These are phyloP conservation scores for Peromyscus californicus DNA, from an alignment of 2,113 vertebrate species.

Conservation along the genomic window DNA sequence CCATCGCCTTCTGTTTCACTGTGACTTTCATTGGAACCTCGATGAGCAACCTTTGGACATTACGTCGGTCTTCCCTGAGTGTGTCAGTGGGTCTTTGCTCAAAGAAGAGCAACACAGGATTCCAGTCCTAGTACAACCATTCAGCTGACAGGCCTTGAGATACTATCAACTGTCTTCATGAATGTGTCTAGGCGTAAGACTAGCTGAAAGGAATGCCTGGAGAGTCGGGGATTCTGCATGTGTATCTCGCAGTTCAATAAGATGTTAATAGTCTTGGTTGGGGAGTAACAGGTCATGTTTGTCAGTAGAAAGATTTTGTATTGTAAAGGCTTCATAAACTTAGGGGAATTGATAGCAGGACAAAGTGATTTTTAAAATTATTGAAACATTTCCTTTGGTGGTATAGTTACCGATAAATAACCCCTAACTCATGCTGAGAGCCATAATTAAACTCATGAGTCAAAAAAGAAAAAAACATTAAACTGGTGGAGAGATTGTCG, in stretches of 20 bases:
- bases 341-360: background rate
- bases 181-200: background rate
- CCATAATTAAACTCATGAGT: background rate
- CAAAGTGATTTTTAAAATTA: constrained; percentile 15
- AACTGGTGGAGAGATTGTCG: background rate
- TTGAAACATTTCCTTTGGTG: background rate
- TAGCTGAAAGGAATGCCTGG: background rate
- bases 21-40: background rate
- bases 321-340: background rate
- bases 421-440: background rate
- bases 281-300: background rate
- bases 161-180: background rate
- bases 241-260: background rate
- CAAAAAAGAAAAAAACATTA: background rate
- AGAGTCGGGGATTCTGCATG: background rate
- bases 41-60: background rate
- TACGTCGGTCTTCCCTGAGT: background rate
- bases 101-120: background rate
- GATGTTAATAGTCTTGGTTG: background rate
- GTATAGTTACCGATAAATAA: background rate
- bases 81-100: background rate
- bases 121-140: background rate
- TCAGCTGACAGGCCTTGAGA: background rate
- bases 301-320: background rate
- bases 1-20: background rate